Evolutionary conservation across 2,888 invertebrate species (phyloP).

Genomic region (Ochlodes sylvanus): DNA sequence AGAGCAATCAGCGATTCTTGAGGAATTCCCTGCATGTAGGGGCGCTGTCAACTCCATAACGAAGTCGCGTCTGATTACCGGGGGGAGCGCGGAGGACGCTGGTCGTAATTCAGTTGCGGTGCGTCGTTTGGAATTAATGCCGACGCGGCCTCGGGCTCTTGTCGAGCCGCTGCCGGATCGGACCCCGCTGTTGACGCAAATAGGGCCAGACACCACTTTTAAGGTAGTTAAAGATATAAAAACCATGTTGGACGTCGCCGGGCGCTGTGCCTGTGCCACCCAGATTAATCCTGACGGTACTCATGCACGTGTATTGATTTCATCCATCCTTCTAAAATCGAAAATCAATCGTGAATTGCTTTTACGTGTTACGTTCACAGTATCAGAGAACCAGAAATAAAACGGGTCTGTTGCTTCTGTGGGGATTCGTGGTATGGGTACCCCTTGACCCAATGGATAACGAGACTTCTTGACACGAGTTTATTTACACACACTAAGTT

Average conservation of each 20-base stretch:
- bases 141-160: not conserved
- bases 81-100: constrained; percentile 3
- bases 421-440: too few relatives aligned
- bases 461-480: too few relatives aligned
- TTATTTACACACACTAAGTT: too few relatives aligned
- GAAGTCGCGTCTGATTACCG: constrained; percentile 10
- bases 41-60: constrained; percentile 15
- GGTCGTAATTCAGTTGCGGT: constrained; percentile 58
- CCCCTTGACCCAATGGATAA: too few relatives aligned
- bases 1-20: not conserved
- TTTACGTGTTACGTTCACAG: too few relatives aligned
- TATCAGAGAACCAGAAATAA: too few relatives aligned
- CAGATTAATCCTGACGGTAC: too few relatives aligned
- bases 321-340: too few relatives aligned
- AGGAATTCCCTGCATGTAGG: not conserved
- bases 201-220: constrained; percentile 2
- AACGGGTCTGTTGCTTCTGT: too few relatives aligned
- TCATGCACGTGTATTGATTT: too few relatives aligned
- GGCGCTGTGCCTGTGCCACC: too few relatives aligned
- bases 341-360: too few relatives aligned
- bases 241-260: not conserved
- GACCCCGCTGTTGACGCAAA: not conserved
- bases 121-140: constrained; percentile 52
- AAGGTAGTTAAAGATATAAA: not conserved
- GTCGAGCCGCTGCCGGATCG: not conserved